Evolutionary conservation across 1,140 invertebrate genomes (phyloP).

Genomic region (Drosophila albomicans): DNA sequence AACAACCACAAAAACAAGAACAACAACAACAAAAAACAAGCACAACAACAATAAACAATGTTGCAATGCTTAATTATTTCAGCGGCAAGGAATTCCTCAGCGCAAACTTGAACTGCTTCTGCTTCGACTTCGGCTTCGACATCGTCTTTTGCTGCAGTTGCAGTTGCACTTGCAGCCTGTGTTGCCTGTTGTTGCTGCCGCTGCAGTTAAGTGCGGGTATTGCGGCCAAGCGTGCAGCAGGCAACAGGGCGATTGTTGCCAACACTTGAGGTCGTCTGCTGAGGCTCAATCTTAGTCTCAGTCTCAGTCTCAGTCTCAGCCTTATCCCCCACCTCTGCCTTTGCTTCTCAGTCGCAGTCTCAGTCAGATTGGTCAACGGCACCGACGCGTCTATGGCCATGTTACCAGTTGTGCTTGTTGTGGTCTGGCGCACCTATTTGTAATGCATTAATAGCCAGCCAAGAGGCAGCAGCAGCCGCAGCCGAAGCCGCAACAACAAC

Average conservation of each 20-base stretch:
- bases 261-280: constrained; percentile 77
- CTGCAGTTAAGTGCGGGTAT: constrained; percentile 49
- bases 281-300: constrained; percentile 15
- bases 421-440: constrained; percentile 78
- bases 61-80: constrained; percentile 84
- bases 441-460: constrained; percentile 75
- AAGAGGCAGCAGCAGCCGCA: constrained; percentile 28
- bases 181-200: constrained; percentile 46
- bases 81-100: constrained; percentile 81
- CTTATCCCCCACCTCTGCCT: constrained; percentile 24
- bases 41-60: constrained; percentile 78
- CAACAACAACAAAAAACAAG: constrained; percentile 38
- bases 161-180: constrained; percentile 30
- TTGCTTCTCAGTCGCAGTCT: not conserved
- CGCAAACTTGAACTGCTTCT: constrained; percentile 82
- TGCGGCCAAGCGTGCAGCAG: constrained; percentile 67
- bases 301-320: constrained; percentile 6
- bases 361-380: constrained; percentile 76
- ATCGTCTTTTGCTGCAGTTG: constrained; percentile 27
- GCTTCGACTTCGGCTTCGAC: constrained; percentile 50
- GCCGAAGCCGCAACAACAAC: constrained; percentile 21
- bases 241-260: constrained; percentile 70
- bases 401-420: constrained; percentile 58
- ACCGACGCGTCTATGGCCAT: constrained; percentile 73
- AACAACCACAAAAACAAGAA: constrained; percentile 57